Conservation (phyloP, 1,140 invertebrate species). For the Cotesia chilonis region DNA sequence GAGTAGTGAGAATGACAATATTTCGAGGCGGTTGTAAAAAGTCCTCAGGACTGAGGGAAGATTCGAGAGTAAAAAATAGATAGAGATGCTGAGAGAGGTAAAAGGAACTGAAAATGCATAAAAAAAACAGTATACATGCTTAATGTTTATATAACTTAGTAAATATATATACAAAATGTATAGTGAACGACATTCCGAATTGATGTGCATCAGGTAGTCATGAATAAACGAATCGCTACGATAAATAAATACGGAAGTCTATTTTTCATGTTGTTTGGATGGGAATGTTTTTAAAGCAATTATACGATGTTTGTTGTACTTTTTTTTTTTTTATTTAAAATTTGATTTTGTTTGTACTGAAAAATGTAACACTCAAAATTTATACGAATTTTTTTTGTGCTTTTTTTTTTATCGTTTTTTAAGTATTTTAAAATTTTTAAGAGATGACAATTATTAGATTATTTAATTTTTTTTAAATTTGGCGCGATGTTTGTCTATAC, state of each 20-base stretch:
- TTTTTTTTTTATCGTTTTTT: too few species aligned
- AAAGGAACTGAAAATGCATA: constrained; percentile 21
- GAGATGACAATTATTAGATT: too few species aligned
- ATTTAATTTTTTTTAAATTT: too few species aligned
- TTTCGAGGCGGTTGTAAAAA: constrained; percentile 31
- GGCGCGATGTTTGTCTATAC: too few species aligned
- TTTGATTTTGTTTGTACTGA: too few species aligned
- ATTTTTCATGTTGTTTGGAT: background rate
- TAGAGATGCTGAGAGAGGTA: background rate
- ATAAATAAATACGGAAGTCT: constrained; percentile 7
- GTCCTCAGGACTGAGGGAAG: background rate
- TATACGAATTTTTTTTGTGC: too few species aligned
- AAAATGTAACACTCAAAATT: too few species aligned
- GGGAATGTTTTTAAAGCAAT: too few species aligned
- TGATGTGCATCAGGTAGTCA: constrained; percentile 51
- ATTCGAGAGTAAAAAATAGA: constrained; percentile 1
- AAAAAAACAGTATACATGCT: constrained; percentile 11
- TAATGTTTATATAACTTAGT: background rate
- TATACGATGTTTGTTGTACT: too few species aligned
- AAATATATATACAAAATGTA: constrained; percentile 25
- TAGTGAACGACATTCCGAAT: constrained; percentile 40
- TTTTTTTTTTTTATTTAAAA: too few species aligned
- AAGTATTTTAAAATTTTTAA: too few species aligned
- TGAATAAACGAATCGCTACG: constrained; percentile 42
- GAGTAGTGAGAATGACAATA: constrained; percentile 47